Percentiles rank a stretch among this genome's conserved stretches.
Conservation (phyloP, 2,888 invertebrate genomes). For the Drosophila hamatofila region DNA sequence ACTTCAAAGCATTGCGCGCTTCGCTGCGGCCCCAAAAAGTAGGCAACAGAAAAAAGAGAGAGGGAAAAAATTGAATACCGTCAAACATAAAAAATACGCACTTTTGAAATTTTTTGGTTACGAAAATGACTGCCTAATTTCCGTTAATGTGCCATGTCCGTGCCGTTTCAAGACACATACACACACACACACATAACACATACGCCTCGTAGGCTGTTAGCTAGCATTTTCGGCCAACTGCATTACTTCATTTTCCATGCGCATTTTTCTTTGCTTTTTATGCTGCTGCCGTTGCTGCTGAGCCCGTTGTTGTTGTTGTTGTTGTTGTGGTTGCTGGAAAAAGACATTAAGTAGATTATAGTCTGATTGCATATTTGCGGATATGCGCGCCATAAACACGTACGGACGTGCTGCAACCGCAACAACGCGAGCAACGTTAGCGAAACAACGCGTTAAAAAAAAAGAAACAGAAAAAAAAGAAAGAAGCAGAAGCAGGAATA, state of each 20-base stretch:
- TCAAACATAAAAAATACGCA: constrained; percentile 42
- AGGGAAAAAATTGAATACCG: neutral
- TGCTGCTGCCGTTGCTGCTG: constrained; percentile 12
- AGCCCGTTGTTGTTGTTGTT: constrained; percentile 10
- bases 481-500: constrained; percentile 8
- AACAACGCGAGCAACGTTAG: constrained; percentile 63
- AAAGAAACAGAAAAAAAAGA: neutral
- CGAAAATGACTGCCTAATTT: constrained; percentile 72
- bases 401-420: constrained; percentile 82
- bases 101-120: constrained; percentile 26
- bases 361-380: constrained; percentile 81
- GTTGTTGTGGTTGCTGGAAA: constrained; percentile 59
- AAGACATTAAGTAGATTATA: constrained; percentile 81
- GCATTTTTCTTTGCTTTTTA: constrained; percentile 39
- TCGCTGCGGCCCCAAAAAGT: constrained; percentile 65
- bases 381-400: constrained; percentile 81
- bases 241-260: constrained; percentile 75
- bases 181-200: constrained; percentile 32
- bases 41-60: constrained; percentile 52
- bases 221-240: constrained; percentile 59
- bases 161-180: constrained; percentile 44
- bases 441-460: constrained; percentile 50
- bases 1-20: constrained; percentile 71
- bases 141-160: constrained; percentile 70
- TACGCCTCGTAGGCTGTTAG: constrained; percentile 35